Evolutionary conservation across 2,888 invertebrate genomes (phyloP).

Genomic region (Idaea dimidiata): DNA sequence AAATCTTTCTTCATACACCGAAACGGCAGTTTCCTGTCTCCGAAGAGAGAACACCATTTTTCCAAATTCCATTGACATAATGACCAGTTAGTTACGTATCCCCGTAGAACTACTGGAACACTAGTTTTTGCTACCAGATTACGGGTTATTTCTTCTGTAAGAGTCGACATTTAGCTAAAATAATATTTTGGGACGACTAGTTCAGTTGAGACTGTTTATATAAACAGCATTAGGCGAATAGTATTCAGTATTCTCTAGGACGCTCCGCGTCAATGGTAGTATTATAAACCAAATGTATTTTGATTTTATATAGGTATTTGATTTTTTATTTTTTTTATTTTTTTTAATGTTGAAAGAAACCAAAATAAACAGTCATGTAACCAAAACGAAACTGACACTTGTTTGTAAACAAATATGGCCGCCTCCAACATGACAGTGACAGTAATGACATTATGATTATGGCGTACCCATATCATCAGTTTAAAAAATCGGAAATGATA

Average conservation of each 20-base stretch:
- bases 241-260: not conserved
- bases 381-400: not conserved
- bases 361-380: not conserved
- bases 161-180: slow-evolving; percentile 42
- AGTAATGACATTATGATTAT: not conserved
- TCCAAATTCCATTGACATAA: slow-evolving; percentile 81
- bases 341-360: no score
- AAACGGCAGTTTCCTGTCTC: slow-evolving; percentile 79
- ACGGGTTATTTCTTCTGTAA: slow-evolving; percentile 50
- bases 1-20: slow-evolving; percentile 67
- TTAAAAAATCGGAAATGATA: no score
- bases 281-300: not conserved
- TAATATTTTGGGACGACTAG: not conserved
- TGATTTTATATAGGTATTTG: not conserved
- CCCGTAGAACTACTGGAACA: slow-evolving; percentile 77
- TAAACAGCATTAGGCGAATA: not conserved
- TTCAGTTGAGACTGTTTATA: not conserved
- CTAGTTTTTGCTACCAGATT: slow-evolving; percentile 46
- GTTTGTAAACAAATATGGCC: not conserved
- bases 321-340: no score
- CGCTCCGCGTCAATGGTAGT: not conserved
- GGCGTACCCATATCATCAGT: not conserved
- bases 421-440: not conserved
- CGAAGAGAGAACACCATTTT: slow-evolving; percentile 82
- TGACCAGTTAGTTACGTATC: slow-evolving; percentile 79